These are phyloP conservation scores for Ecdyonurus torrentis DNA, from an alignment of 2,888 invertebrate species.

Conservation along the genomic window DNA sequence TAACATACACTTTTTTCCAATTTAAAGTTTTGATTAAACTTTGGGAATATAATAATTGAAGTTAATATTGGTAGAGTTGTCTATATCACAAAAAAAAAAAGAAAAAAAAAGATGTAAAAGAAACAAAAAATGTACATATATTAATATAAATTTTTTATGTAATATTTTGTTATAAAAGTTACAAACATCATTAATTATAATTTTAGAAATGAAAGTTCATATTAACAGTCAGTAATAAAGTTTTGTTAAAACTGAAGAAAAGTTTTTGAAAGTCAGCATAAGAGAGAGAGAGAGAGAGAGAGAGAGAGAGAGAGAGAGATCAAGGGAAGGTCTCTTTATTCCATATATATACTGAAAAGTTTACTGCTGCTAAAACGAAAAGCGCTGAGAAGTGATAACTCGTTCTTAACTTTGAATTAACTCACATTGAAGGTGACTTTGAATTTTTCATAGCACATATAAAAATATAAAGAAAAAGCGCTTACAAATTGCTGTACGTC, in stretches of 20 bases:
- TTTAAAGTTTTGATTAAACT: too few relatives aligned
- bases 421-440: background rate
- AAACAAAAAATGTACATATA: background rate
- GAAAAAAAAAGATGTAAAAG: too few relatives aligned
- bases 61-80: too few relatives aligned
- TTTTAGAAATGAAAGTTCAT: background rate
- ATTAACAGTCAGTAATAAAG: background rate
- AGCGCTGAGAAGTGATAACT: background rate
- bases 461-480: too few relatives aligned
- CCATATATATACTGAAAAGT: background rate
- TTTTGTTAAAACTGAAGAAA: background rate
- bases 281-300: too few relatives aligned
- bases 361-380: background rate
- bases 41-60: too few relatives aligned
- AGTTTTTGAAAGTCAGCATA: background rate
- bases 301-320: too few relatives aligned
- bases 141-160: background rate
- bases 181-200: background rate
- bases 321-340: too few relatives aligned
- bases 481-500: too few relatives aligned
- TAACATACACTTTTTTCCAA: too few relatives aligned
- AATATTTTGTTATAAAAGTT: background rate
- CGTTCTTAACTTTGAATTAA: background rate
- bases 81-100: background rate
- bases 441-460: background rate